phyloP scores from a whole-genome alignment of 2,888 invertebrate species.

The Flabesymbios commensalis region DNA sequence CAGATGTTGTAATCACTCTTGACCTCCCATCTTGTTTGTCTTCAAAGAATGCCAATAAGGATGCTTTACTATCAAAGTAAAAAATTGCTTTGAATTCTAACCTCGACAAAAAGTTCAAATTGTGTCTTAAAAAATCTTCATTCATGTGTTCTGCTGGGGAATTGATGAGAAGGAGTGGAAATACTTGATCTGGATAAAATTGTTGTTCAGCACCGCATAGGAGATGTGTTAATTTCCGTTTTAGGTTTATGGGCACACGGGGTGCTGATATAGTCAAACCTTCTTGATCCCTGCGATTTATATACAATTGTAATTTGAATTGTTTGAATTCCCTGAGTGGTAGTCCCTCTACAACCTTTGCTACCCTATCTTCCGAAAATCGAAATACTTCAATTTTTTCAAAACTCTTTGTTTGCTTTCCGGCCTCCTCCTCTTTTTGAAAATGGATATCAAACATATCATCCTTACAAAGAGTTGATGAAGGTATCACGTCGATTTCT shows the following conservation, averaged over 20 bases:
- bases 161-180: not conserved
- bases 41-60: constrained; percentile 10
- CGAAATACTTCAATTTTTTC: not conserved
- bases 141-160: not conserved
- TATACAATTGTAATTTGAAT: not conserved
- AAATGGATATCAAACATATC: constrained; percentile 10
- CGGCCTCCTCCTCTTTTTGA: not conserved
- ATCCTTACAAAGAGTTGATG: constrained; percentile 3
- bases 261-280: not conserved
- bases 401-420: not conserved
- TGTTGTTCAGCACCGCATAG: constrained; percentile 3
- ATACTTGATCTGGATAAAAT: constrained; percentile 3
- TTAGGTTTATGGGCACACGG: not conserved
- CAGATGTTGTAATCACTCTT: constrained; percentile 5
- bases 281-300: constrained; percentile 1
- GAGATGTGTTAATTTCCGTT: not conserved
- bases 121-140: too few species aligned
- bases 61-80: constrained; percentile 19
- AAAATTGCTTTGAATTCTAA: constrained; percentile 11
- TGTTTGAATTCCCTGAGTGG: not conserved
- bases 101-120: not conserved
- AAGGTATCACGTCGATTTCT: constrained; percentile 20
- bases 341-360: not conserved
- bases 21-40: constrained; percentile 9
- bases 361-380: constrained; percentile 1